phyloP scores from a whole-genome alignment of 2,113 vertebrate genomes.

The Nerophis lumbriciformis region DNA sequence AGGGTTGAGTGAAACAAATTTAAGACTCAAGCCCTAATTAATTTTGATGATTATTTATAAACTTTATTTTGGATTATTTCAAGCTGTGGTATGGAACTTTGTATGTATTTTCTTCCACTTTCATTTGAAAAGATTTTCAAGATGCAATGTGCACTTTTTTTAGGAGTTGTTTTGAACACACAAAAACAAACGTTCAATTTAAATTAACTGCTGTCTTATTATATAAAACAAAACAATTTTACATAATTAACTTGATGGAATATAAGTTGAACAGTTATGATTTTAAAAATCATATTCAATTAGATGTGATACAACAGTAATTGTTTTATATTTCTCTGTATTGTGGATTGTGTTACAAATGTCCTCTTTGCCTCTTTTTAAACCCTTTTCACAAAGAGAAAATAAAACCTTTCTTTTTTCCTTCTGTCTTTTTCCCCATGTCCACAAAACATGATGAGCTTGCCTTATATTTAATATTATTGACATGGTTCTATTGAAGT shows the following conservation, averaged over 20 bases:
- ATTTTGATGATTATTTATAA: background rate
- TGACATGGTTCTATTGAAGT: no score
- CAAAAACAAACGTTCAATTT: background rate
- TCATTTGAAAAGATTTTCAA: background rate
- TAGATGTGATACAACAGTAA: background rate
- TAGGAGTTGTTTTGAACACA: background rate
- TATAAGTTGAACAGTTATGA: background rate
- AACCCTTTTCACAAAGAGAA: background rate
- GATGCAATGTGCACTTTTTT: background rate
- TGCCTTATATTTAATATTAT: background rate
- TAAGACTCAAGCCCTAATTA: conserved; percentile 20
- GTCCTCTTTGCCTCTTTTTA: background rate
- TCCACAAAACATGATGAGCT: background rate
- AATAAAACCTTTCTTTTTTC: background rate
- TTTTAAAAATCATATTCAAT: background rate
- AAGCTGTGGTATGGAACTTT: background rate
- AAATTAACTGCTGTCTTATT: no score
- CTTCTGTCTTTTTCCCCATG: background rate
- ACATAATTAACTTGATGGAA: background rate
- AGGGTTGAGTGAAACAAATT: conserved; percentile 16
- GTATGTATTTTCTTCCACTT: no score
- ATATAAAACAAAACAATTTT: no score
- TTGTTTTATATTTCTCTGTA: background rate
- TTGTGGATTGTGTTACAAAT: background rate
- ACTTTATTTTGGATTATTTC: background rate